Conservation (phyloP, 2,888 invertebrate species). For the Neria commutata region DNA sequence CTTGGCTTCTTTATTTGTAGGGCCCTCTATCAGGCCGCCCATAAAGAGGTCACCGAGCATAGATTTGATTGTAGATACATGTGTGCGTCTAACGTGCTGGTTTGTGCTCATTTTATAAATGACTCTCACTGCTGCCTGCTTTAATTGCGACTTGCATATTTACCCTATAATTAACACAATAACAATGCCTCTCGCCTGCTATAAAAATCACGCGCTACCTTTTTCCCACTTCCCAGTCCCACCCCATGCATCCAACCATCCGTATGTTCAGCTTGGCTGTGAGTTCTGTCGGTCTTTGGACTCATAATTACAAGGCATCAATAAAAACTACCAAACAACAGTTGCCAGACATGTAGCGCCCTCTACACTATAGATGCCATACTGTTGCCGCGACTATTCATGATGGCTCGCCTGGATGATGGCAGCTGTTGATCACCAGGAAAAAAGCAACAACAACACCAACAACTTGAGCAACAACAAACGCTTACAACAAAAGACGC, state of each 20-base stretch:
- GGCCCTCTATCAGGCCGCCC: too few species aligned
- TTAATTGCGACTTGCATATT: slow-evolving; percentile 4
- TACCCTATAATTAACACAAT: neutral
- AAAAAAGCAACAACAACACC: neutral
- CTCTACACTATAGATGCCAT: neutral
- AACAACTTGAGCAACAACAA: neutral
- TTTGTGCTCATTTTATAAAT: too few species aligned
- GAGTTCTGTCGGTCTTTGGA: neutral
- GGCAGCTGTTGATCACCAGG: neutral
- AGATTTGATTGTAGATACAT: too few species aligned
- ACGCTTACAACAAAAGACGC: neutral
- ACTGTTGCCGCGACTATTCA: neutral
- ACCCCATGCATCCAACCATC: too few species aligned
- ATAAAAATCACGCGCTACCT: neutral
- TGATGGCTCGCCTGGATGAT: neutral
- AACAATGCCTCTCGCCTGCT: neutral
- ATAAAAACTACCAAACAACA: neutral
- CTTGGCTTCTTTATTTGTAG: too few species aligned
- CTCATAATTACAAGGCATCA: slow-evolving; percentile 5
- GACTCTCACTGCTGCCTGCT: neutral
- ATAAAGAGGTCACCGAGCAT: too few species aligned
- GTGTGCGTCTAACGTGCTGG: too few species aligned
- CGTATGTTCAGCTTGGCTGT: neutral
- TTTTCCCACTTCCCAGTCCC: too few species aligned
- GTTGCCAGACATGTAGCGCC: neutral